Conservation (phyloP, 2,113 vertebrate genomes). For the Blennius ocellaris region DNA sequence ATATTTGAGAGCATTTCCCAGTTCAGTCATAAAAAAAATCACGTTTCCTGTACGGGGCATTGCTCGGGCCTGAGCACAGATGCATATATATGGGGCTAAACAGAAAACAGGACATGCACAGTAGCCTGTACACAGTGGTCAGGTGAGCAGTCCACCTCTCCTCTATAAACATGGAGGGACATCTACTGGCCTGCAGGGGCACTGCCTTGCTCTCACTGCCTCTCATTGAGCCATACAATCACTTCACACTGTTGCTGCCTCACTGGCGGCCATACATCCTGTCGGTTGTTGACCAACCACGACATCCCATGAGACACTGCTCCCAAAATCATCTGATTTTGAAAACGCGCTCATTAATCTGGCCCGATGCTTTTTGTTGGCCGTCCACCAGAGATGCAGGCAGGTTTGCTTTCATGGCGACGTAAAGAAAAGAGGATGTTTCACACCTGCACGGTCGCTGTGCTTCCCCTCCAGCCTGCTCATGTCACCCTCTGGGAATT, state of each 20-base stretch:
- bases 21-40: background rate
- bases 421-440: constrained; percentile 18
- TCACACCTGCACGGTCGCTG: constrained; percentile 44
- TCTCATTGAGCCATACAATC: constrained; percentile 39
- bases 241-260: constrained; percentile 32
- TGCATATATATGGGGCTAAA: background rate
- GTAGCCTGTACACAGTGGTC: constrained; percentile 22
- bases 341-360: background rate
- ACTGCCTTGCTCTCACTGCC: constrained; percentile 61
- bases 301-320: too few relatives aligned
- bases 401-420: constrained; percentile 25
- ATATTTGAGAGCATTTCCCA: background rate
- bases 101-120: background rate
- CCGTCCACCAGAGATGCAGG: background rate
- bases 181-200: constrained; percentile 78
- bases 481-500: constrained; percentile 58
- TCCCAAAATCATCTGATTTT: too few relatives aligned
- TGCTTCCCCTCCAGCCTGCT: constrained; percentile 17
- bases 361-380: constrained; percentile 2
- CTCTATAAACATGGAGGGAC: constrained; percentile 78
- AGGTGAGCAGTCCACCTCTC: constrained; percentile 51
- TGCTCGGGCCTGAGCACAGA: background rate
- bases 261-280: constrained; percentile 17
- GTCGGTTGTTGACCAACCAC: too few relatives aligned
- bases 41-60: background rate